Evolutionary conservation across 2,797 vertebrate genomes (phyloP).

Genomic region (Peromyscus nudipes): DNA sequence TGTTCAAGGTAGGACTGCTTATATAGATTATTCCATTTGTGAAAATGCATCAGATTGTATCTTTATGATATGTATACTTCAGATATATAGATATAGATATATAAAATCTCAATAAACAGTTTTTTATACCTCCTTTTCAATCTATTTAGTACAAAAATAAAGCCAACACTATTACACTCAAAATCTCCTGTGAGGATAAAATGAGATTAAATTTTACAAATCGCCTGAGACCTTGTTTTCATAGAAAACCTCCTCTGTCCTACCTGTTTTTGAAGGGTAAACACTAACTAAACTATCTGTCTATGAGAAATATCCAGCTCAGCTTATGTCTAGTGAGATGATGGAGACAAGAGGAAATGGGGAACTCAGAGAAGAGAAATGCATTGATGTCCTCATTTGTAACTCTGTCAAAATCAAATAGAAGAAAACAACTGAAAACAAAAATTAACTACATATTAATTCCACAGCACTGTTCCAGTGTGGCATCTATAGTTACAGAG

Average conservation of each 20-base stretch:
- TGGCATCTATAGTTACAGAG: neutral
- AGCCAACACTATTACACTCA: neutral
- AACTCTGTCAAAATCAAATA: neutral
- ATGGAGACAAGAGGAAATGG: neutral
- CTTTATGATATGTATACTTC: neutral
- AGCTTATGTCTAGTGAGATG: neutral
- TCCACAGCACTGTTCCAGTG: neutral
- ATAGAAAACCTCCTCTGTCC: neutral
- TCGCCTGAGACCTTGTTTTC: neutral
- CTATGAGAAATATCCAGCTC: neutral
- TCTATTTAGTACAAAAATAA: neutral
- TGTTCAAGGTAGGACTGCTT: neutral
- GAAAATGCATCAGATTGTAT: neutral
- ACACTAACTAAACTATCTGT: neutral
- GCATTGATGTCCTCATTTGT: neutral
- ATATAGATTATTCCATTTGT: neutral
- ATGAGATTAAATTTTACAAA: constrained; percentile 23
- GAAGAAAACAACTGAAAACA: neutral
- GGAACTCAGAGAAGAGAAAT: neutral
- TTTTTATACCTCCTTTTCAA: neutral
- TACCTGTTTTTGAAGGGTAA: neutral
- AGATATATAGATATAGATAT: neutral
- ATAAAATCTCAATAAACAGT: neutral
- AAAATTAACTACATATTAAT: neutral
- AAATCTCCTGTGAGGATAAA: neutral